Percentiles rank a stretch among this genome's conserved stretches.
These are phyloP conservation scores for Drosophila punjabiensis DNA, from an alignment of 1,140 invertebrate species.

Conservation along the genomic window DNA sequence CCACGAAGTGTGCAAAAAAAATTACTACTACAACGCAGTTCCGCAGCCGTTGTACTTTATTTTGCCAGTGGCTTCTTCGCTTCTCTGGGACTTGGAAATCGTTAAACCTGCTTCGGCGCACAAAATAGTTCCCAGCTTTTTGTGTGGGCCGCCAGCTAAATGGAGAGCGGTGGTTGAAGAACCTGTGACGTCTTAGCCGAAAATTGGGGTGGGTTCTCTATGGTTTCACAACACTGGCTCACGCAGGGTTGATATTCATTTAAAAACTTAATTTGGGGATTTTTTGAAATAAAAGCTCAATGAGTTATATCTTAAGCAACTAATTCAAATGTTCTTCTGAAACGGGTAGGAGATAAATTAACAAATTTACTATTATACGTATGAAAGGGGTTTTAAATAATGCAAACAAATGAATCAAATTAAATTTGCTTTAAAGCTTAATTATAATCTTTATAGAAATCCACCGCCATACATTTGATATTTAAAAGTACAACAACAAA, in stretches of 20 bases:
- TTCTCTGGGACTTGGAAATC: slow-evolving; percentile 56
- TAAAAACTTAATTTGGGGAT: neutral
- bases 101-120: slow-evolving; percentile 69
- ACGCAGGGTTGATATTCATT: neutral
- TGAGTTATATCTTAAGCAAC: neutral
- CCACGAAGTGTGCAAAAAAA: slow-evolving; percentile 23
- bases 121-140: slow-evolving; percentile 11
- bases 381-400: neutral
- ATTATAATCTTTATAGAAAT: too few relatives aligned
- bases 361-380: too few relatives aligned
- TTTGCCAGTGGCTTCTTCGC: slow-evolving; percentile 59
- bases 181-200: slow-evolving; percentile 57
- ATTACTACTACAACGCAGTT: slow-evolving; percentile 58
- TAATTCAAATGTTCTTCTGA: neutral
- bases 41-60: slow-evolving; percentile 59
- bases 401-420: neutral
- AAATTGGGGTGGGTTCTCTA: neutral
- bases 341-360: neutral
- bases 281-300: neutral
- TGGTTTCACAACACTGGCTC: slow-evolving; percentile 37
- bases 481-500: too few relatives aligned
- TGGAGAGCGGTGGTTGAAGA: slow-evolving; percentile 47
- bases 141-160: slow-evolving; percentile 49
- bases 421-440: neutral
- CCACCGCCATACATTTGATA: too few relatives aligned